Conservation (phyloP, 2,888 invertebrate species). For the Diaprepes abbreviatus region DNA sequence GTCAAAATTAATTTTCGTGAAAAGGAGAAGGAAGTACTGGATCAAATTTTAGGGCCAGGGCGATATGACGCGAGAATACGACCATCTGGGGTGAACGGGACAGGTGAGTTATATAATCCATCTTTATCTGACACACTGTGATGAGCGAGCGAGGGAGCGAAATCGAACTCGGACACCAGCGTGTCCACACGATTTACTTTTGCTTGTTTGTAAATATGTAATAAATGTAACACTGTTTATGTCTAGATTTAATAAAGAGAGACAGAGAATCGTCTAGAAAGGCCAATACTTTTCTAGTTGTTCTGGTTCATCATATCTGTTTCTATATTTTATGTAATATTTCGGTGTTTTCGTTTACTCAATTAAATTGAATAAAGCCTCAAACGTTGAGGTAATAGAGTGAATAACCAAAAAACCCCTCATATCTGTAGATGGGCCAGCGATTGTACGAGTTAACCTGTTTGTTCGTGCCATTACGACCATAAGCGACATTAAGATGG, state of each 20-base stretch:
- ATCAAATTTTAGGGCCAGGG: slow-evolving; percentile 91
- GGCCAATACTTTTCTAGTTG: background rate
- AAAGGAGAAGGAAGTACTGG: slow-evolving; percentile 94
- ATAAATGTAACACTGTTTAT: background rate
- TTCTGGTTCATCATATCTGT: background rate
- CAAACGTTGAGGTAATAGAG: slow-evolving; percentile 37
- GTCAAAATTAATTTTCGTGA: slow-evolving; percentile 91
- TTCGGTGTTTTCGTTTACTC: slow-evolving; percentile 18
- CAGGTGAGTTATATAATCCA: slow-evolving; percentile 78
- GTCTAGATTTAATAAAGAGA: background rate
- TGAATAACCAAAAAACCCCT: slow-evolving; percentile 44
- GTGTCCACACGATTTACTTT: slow-evolving; percentile 12
- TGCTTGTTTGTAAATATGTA: slow-evolving; percentile 21
- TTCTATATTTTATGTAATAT: background rate
- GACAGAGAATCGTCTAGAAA: slow-evolving; percentile 10
- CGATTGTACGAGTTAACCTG: slow-evolving; percentile 97
- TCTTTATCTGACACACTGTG: slow-evolving; percentile 18
- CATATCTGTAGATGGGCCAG: slow-evolving; percentile 83
- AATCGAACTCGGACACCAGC: slow-evolving; percentile 19
- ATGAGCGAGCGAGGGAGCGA: slow-evolving; percentile 42
- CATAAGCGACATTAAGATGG: slow-evolving; percentile 99
- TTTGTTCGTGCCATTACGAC: slow-evolving; percentile 98
- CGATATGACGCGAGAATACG: slow-evolving; percentile 94
- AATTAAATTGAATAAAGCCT: slow-evolving; percentile 20
- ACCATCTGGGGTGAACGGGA: slow-evolving; percentile 93